Evolutionary conservation across 2,113 vertebrate species (phyloP).

Genomic region (Taxidea taxus): DNA sequence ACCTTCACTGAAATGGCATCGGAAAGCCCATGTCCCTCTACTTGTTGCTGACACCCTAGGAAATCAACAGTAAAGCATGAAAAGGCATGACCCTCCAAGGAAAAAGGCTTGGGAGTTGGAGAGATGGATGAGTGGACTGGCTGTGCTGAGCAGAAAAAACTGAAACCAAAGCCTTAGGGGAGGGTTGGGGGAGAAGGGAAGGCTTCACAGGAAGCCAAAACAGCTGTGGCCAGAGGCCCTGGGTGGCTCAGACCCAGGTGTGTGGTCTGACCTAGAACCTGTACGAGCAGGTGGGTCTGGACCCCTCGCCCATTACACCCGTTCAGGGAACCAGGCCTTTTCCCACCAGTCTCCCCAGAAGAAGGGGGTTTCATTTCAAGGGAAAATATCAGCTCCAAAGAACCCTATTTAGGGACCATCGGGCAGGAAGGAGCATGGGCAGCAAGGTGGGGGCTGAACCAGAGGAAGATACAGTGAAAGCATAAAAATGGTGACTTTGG

Average conservation of each 20-base stretch:
- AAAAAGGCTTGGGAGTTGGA: background rate
- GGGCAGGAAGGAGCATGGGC: background rate
- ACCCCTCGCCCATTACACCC: background rate
- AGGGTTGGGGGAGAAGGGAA: background rate
- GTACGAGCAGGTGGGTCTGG: background rate
- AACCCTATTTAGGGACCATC: background rate
- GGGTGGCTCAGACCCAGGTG: background rate
- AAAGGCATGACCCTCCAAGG: background rate
- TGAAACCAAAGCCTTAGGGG: background rate
- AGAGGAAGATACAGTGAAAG: background rate
- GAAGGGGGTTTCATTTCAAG: background rate
- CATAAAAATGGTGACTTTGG: accelerated
- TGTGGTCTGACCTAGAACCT: background rate
- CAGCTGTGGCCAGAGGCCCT: background rate
- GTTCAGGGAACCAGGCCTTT: accelerated
- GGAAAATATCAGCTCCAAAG: background rate
- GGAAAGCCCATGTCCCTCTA: accelerated
- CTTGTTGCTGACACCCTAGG: background rate
- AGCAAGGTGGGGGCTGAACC: background rate
- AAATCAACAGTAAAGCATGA: accelerated
- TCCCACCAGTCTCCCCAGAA: background rate
- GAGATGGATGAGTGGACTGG: accelerated
- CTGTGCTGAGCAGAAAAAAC: background rate
- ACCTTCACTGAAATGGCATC: background rate
- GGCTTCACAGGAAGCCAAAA: background rate